Base-by-base conservation (phyloP, 2,797 vertebrate species). In the Sebastes baramenuke region DNA sequence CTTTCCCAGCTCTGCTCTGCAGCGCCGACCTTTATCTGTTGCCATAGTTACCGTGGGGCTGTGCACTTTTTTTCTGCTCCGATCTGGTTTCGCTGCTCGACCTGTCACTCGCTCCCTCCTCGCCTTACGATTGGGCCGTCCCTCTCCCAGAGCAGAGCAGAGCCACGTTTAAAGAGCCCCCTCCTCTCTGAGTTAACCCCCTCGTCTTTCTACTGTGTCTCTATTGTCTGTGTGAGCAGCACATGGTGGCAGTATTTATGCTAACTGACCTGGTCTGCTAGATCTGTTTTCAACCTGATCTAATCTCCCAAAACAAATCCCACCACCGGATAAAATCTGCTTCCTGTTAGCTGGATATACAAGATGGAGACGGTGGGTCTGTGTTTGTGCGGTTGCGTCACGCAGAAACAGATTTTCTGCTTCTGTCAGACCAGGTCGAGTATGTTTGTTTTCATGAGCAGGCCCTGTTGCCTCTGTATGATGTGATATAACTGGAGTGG, bases 31-130 rank as follows among this genome's bases (percentile, higher is more conserved):
- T 90, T 82, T 82, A 88, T 90, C 86, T 89, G 91, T 94, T 94
- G 92, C 94, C 92, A 94, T 94, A 94, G 90, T 93, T 92, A 93
- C 90, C 54, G 27, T 52, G 83, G 93, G 91, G 91, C 89, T 77
- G 91, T 92, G 90, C 92, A 94, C 92, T 92, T 92, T 90, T 69
- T 59, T 77, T 72, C 93, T 82, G 88, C 89, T 90, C 89, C 79
- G n/a, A 81, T 88, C 87, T 86, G 87, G 87, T 92, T 92, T 93
- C 36, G 89, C 92, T 92, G 91, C 91, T 89, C 62, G 11, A 90
- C 83, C 79, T 30, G 77, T 75, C 86, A 72, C 83, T 82, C 84
- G 32, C 79, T 79, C 82, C 67, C 38, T 83, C 87, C 85, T 87
- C 65, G 85, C 90, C 89, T 89, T 87, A 88, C 24, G 16, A 86